These are phyloP conservation scores for Calameuta idolon DNA, from an alignment of 2,888 invertebrate species.

Conservation along the genomic window DNA sequence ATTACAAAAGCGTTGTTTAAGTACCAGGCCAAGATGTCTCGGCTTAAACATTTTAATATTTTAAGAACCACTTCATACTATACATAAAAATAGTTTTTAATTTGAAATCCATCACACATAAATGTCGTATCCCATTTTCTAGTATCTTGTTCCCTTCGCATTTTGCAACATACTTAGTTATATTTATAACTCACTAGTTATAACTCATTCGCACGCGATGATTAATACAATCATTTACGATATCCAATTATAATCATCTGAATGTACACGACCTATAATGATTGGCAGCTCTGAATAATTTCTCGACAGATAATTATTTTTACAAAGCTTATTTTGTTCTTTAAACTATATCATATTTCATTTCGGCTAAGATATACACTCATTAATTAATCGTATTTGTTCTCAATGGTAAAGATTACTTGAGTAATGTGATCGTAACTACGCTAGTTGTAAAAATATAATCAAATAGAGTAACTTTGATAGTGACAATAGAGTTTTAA, in stretches of 20 bases:
- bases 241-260: not conserved
- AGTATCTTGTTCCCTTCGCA: conserved; percentile 47
- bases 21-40: conserved; percentile 44
- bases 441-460: not conserved
- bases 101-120: conserved; percentile 38
- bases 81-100: conserved; percentile 53
- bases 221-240: not conserved
- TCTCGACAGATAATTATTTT: not conserved
- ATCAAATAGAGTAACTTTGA: not conserved
- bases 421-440: not conserved
- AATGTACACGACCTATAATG: not conserved
- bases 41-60: conserved; percentile 36
- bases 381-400: not conserved
- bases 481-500: not conserved
- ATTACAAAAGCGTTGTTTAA: conserved; percentile 31
- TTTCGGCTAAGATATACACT: not conserved
- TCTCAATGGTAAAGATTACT: not conserved
- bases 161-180: conserved; percentile 34
- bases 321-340: not conserved
- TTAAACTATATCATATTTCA: not conserved
- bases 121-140: conserved; percentile 27
- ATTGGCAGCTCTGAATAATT: not conserved
- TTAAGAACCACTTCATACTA: conserved; percentile 37
- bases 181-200: conserved; percentile 45
- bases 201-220: conserved; percentile 40